These are phyloP conservation scores for Hydrozoanthus gracilis DNA, from an alignment of 92 coral and sea anemone genomes.

Conservation along the genomic window DNA sequence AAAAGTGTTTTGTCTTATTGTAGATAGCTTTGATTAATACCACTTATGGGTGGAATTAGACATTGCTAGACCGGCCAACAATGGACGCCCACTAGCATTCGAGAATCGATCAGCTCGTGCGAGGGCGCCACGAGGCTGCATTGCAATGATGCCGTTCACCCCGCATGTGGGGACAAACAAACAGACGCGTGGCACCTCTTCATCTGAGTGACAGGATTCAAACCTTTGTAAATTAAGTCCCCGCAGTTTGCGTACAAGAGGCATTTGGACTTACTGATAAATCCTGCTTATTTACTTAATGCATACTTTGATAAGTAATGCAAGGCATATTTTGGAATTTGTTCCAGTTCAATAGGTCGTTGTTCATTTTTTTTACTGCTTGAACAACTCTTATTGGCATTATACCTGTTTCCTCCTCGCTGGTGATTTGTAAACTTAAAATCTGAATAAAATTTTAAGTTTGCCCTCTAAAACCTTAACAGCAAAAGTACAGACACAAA, in stretches of 20 bases:
- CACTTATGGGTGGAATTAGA: constrained; percentile 3
- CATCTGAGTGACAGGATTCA: not conserved
- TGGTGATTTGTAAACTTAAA: no score
- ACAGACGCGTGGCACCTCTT: constrained; percentile 31
- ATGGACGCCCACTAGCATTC: not conserved
- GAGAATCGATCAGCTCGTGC: not conserved
- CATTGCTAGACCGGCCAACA: not conserved
- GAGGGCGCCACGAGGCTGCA: constrained; percentile 17
- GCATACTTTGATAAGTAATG: no score
- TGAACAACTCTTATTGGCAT: no score
- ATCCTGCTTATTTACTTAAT: no score
- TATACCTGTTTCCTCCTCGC: no score
- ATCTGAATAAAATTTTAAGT: no score
- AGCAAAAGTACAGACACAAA: no score
- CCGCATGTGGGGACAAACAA: not conserved
- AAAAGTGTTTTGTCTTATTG: not conserved
- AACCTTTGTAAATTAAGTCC: constrained; percentile 1
- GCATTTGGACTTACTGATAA: not conserved
- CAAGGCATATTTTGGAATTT: no score
- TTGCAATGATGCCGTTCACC: constrained; percentile 6
- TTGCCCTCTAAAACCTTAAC: no score
- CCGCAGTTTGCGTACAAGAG: not conserved
- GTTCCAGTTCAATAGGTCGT: no score
- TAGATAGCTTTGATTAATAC: not conserved
- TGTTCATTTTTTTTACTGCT: no score